phyloP scores from a whole-genome alignment of 1,140 invertebrate genomes.

The Stegodyphus dumicola region DNA sequence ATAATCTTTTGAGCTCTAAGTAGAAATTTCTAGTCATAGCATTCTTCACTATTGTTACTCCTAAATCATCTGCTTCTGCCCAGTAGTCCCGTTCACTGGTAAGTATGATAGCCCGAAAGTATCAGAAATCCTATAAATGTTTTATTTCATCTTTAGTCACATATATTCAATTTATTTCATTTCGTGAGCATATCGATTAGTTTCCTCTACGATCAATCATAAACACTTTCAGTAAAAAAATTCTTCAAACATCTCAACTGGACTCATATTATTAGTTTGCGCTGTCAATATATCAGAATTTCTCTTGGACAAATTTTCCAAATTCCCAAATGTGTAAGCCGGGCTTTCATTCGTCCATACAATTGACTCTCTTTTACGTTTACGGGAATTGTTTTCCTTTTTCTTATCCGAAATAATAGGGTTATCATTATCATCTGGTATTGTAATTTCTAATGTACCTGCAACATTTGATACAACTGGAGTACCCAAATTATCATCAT shows the following conservation, averaged over 20 bases:
- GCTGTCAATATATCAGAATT: too few species aligned
- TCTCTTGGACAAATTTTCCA: too few species aligned
- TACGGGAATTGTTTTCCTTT: too few species aligned
- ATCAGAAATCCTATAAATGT: conserved; percentile 1
- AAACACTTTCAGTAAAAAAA: conserved; percentile 11
- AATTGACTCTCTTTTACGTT: too few species aligned
- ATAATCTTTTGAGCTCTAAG: conserved; percentile 1
- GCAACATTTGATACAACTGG: too few species aligned
- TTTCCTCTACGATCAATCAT: conserved; percentile 8
- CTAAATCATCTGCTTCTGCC: conserved; percentile 13
- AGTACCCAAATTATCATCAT: too few species aligned
- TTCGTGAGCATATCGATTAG: conserved; percentile 3
- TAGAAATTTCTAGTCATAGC: conserved; percentile 3
- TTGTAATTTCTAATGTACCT: too few species aligned
- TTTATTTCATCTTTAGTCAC: conserved; percentile 14
- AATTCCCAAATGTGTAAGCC: too few species aligned
- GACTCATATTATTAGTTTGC: too few species aligned
- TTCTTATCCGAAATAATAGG: too few species aligned
- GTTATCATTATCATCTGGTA: too few species aligned
- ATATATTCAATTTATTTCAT: neutral
- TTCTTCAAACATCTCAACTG: conserved; percentile 5
- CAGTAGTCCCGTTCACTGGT: conserved; percentile 2
- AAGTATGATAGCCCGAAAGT: conserved; percentile 10
- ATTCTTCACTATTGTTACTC: conserved; percentile 11
- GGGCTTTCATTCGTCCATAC: too few species aligned